Evolutionary conservation across 2,888 invertebrate genomes (phyloP).

Genomic region (Pardosa pseudoannulata): DNA sequence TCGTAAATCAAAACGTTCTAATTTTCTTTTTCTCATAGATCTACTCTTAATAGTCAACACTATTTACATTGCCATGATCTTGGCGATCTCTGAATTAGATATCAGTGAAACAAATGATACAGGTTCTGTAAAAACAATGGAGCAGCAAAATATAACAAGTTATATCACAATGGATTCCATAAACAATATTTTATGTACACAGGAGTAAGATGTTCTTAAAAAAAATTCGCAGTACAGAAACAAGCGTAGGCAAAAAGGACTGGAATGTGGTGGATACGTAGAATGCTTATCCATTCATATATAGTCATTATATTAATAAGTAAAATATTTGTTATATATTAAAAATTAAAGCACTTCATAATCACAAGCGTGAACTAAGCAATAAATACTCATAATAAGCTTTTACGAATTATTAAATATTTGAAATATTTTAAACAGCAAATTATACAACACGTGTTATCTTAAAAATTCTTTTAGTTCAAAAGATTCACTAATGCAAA

Average conservation of each 20-base stretch:
- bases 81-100: constrained; percentile 23
- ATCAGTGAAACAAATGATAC: constrained; percentile 32
- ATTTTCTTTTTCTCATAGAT: constrained; percentile 27
- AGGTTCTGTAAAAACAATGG: constrained; percentile 53
- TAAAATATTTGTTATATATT: no score
- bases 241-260: constrained; percentile 59
- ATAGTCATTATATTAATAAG: no score
- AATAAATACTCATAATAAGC: no score
- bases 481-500: no score
- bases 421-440: no score
- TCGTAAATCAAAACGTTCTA: not conserved
- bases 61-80: constrained; percentile 42
- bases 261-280: constrained; percentile 45
- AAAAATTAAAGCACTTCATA: no score
- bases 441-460: no score
- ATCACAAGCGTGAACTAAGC: no score
- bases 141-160: constrained; percentile 67
- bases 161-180: constrained; percentile 67
- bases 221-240: constrained; percentile 56
- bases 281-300: constrained; percentile 1
- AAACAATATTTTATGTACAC: constrained; percentile 63
- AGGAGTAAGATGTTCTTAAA: constrained; percentile 41
- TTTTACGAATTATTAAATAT: no score
- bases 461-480: no score
- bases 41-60: constrained; percentile 20